Conservation (phyloP, 2,113 vertebrate species). For the Mus musculus region GRCm39 chr5:88806001-88806500, state of each 20-base stretch:
- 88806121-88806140: too few relatives aligned
- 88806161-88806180: not conserved
- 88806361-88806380: not conserved
- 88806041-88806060: not conserved
- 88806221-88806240: not conserved
- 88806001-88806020: not conserved
- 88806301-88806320: not conserved
- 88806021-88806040: not conserved
- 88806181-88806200: not conserved
- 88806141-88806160: not conserved
- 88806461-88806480: not conserved
- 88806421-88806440: not conserved
- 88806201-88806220: not conserved
- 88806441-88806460: not conserved
- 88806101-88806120: not conserved
- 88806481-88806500: not conserved
- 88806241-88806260: not conserved
- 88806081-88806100: not conserved
- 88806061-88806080: not conserved
- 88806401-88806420: not conserved
- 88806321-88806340: not conserved
- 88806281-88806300: not conserved
- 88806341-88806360: not conserved
- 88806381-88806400: not conserved
- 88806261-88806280: constrained; percentile 7